Evolutionary conservation across 2,888 invertebrate genomes (phyloP).

Genomic region (Nysson spinosus): DNA sequence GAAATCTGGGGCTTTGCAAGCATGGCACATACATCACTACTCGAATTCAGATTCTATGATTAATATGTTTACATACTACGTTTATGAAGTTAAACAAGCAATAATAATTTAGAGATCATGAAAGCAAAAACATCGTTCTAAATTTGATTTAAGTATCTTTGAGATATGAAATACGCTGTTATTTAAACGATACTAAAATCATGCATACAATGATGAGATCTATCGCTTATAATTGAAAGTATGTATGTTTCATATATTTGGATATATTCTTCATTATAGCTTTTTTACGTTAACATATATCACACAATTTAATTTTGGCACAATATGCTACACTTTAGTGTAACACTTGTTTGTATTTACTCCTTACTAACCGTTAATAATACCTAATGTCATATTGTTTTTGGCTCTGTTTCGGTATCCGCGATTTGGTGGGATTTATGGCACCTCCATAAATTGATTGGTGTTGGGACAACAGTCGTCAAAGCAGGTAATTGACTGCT

Average conservation of each 20-base stretch:
- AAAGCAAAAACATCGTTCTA: background rate
- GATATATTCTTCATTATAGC: constrained; percentile 2
- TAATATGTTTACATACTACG: too few species aligned
- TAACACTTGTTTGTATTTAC: constrained; percentile 42
- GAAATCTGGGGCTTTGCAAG: constrained; percentile 45
- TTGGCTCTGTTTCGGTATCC: constrained; percentile 72
- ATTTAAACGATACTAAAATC: too few species aligned
- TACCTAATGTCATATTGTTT: constrained; percentile 73
- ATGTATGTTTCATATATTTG: background rate
- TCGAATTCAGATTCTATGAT: too few species aligned
- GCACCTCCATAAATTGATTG: constrained; percentile 74
- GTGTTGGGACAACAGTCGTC: constrained; percentile 77
- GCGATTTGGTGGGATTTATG: constrained; percentile 74
- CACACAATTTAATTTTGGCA: background rate
- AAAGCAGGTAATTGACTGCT: constrained; percentile 73
- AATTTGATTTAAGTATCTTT: too few species aligned
- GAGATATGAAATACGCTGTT: too few species aligned
- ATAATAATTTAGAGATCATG: background rate
- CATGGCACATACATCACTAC: constrained; percentile 30
- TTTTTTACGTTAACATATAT: constrained; percentile 10
- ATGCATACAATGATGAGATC: too few species aligned
- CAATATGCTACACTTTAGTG: constrained; percentile 27
- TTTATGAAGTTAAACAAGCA: too few species aligned
- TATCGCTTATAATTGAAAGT: background rate
- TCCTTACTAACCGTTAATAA: constrained; percentile 69